These are phyloP conservation scores for Danio kyathit DNA, from an alignment of 2,797 vertebrate species.

Conservation along the genomic window DNA sequence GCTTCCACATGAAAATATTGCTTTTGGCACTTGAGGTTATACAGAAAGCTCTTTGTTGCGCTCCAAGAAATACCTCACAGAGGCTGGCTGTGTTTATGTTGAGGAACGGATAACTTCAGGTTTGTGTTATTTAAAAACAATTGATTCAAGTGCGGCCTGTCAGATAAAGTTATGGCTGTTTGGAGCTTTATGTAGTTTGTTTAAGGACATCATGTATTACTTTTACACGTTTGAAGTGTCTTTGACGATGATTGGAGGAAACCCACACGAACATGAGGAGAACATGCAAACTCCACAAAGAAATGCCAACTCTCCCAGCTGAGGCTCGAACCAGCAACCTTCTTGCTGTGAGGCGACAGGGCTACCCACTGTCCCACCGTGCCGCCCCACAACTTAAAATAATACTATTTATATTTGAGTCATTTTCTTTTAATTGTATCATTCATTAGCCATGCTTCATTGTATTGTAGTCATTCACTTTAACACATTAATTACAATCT, in stretches of 20 bases:
- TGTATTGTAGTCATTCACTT: no score
- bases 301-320: no score
- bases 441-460: no score
- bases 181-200: slow-evolving; percentile 23
- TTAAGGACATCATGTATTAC: slow-evolving; percentile 26
- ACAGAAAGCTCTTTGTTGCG: slow-evolving; percentile 76
- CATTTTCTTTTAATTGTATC: no score
- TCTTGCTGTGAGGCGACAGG: no score
- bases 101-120: slow-evolving; percentile 59
- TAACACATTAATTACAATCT: no score
- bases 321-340: no score
- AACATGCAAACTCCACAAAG: no score
- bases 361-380: no score
- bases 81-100: slow-evolving; percentile 63
- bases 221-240: neutral
- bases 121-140: slow-evolving; percentile 66
- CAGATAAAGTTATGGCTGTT: slow-evolving; percentile 42
- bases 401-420: no score
- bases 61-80: slow-evolving; percentile 59
- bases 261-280: no score
- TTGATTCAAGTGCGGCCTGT: slow-evolving; percentile 39
- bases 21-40: slow-evolving; percentile 67
- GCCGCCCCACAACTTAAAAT: no score
- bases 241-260: neutral
- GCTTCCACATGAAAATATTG: slow-evolving; percentile 71